phyloP scores from a whole-genome alignment of 2,888 invertebrate genomes.

The Endomychus coccineus region DNA sequence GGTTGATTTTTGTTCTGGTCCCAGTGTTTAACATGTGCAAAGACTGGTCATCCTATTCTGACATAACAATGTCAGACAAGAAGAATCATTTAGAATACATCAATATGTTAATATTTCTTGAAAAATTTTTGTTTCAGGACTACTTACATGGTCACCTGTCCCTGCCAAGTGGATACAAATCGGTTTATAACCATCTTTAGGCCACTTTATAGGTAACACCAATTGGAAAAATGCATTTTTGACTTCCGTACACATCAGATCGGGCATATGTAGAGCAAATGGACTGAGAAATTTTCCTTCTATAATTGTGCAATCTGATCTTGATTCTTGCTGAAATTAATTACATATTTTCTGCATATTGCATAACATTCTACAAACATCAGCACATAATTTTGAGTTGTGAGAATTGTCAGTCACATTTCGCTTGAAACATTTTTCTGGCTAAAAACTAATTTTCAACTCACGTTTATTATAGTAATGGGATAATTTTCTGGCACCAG shows the following conservation, averaged over 20 bases:
- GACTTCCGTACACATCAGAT: slow-evolving; percentile 76
- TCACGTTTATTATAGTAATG: slow-evolving; percentile 78
- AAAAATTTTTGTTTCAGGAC: too few species aligned
- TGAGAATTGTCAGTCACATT: too few species aligned
- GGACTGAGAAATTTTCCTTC: slow-evolving; percentile 88
- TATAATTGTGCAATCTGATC: slow-evolving; percentile 64
- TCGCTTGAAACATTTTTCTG: too few species aligned
- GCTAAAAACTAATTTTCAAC: slow-evolving; percentile 16
- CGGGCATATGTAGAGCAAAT: slow-evolving; percentile 72
- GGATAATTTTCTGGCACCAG: slow-evolving; percentile 78
- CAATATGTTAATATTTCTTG: background rate
- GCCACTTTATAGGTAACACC: slow-evolving; percentile 75
- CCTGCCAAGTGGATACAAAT: slow-evolving; percentile 93
- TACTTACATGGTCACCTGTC: slow-evolving; percentile 92
- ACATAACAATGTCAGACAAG: slow-evolving; percentile 4
- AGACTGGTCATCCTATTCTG: too few species aligned
- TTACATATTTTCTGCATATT: background rate
- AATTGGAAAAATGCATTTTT: slow-evolving; percentile 80
- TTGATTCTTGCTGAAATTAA: slow-evolving; percentile 58
- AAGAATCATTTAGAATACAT: slow-evolving; percentile 10
- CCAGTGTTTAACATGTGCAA: too few species aligned
- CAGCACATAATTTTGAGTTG: too few species aligned
- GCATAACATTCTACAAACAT: too few species aligned
- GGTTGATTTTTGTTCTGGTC: too few species aligned
- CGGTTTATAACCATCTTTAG: slow-evolving; percentile 59